A percentile compares a stretch with the other conserved stretches of the same genome.
phyloP scores from a whole-genome alignment of 2,113 vertebrate species.

The Pseudonaja textilis region DNA sequence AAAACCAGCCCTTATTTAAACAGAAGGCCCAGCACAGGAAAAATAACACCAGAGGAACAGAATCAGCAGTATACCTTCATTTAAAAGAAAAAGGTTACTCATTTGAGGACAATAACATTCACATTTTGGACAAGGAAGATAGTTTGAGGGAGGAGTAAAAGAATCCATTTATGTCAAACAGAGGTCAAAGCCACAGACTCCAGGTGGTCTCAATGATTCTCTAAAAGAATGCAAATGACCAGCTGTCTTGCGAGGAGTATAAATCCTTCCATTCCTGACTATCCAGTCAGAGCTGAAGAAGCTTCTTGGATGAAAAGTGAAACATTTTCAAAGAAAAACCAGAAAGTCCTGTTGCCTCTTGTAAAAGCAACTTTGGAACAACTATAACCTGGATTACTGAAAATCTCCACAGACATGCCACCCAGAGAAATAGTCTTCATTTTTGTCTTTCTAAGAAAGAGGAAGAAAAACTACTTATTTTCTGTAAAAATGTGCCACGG shows the following conservation, averaged over 20 bases:
- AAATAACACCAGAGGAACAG: background rate
- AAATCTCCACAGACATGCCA: background rate
- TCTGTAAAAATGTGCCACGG: background rate
- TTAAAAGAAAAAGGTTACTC: background rate
- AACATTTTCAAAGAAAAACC: background rate
- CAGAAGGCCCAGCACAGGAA: background rate
- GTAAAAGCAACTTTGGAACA: background rate
- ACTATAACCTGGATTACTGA: background rate
- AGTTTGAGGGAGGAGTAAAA: background rate
- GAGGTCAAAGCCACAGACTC: background rate
- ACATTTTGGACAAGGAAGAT: background rate
- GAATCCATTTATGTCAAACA: background rate
- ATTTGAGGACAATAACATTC: background rate
- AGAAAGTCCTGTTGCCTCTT: background rate
- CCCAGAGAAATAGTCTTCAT: background rate
- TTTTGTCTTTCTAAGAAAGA: background rate
- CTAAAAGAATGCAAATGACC: too few relatives aligned
- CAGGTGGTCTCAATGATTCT: too few relatives aligned
- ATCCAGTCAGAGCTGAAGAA: too few relatives aligned
- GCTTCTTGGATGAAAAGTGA: background rate
- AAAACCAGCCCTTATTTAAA: background rate
- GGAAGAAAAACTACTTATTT: background rate
- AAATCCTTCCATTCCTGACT: too few relatives aligned
- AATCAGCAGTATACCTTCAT: background rate
- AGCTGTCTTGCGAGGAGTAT: too few relatives aligned